A percentile compares a stretch with the other conserved stretches of the same genome.
Conservation (phyloP, 2,888 invertebrate genomes). For the Sclerodermus sp. region DNA sequence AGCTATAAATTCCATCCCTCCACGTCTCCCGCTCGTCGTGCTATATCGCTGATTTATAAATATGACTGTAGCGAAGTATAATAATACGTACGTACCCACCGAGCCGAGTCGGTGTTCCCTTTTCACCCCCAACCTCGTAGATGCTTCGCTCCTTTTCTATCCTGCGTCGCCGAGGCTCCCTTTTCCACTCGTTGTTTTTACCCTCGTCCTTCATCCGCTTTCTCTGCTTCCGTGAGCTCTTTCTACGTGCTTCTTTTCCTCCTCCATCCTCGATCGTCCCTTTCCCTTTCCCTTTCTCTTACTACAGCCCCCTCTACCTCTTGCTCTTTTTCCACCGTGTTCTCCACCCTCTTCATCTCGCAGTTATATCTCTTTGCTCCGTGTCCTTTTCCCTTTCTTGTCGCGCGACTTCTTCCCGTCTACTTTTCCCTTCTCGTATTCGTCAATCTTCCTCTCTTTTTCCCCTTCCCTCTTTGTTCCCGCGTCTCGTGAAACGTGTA, state of each 20-base stretch:
- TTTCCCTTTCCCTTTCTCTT: conserved; percentile 7
- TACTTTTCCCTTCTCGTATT: neutral
- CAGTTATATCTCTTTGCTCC: no score
- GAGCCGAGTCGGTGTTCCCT: conserved; percentile 34
- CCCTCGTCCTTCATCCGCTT: conserved; percentile 8
- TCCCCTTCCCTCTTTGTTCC: conserved; percentile 23
- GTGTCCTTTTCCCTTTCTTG: no score
- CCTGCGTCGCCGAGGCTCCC: conserved; percentile 11
- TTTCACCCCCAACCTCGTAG: conserved; percentile 5
- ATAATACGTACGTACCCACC: conserved; percentile 55
- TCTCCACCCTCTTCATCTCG: conserved; percentile 2
- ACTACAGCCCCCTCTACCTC: neutral
- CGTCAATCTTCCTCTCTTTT: conserved; percentile 5
- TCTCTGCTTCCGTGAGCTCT: conserved; percentile 14
- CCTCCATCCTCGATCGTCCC: neutral
- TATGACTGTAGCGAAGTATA: conserved; percentile 59
- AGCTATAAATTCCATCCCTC: conserved; percentile 57
- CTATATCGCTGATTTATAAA: conserved; percentile 60
- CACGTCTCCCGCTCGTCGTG: conserved; percentile 53
- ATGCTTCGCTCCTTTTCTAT: conserved; percentile 2
- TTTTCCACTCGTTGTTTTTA: conserved; percentile 3
- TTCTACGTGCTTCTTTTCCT: neutral
- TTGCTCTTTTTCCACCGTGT: neutral
- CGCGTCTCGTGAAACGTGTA: conserved; percentile 11
- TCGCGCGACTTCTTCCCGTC: conserved; percentile 11